phyloP scores from a whole-genome alignment of 2,888 invertebrate species.

The Autographa gamma region DNA sequence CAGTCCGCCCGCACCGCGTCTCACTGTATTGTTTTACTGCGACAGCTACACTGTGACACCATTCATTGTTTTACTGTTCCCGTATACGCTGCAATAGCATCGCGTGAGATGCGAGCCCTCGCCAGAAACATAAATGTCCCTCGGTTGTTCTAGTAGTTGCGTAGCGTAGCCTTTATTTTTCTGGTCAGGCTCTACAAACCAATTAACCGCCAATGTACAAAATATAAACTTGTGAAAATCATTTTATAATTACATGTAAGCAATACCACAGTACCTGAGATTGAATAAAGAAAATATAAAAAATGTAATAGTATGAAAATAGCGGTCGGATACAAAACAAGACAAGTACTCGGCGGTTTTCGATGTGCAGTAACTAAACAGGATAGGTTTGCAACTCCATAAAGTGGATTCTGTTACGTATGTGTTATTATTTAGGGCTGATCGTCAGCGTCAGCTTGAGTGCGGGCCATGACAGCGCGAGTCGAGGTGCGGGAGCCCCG shows the following conservation, averaged over 20 bases:
- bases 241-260: constrained; percentile 84
- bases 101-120: constrained; percentile 35
- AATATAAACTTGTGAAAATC: constrained; percentile 63
- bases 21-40: constrained; percentile 52
- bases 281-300: constrained; percentile 72
- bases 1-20: constrained; percentile 52
- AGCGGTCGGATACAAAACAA: constrained; percentile 71
- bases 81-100: constrained; percentile 61
- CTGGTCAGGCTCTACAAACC: constrained; percentile 61
- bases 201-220: constrained; percentile 74
- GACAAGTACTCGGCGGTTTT: constrained; percentile 66
- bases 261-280: constrained; percentile 88
- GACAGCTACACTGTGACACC: constrained; percentile 62
- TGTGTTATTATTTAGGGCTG: constrained; percentile 57
- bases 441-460: constrained; percentile 36
- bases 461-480: constrained; percentile 11
- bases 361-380: constrained; percentile 62
- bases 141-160: constrained; percentile 22
- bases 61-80: constrained; percentile 69
- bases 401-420: constrained; percentile 59
- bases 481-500: constrained; percentile 16
- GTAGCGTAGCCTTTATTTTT: constrained; percentile 47
- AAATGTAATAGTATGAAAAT: constrained; percentile 81
- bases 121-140: constrained; percentile 38
- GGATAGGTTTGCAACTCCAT: constrained; percentile 63